Evolutionary conservation across 2,113 vertebrate genomes (phyloP).

Genomic region (Pardalotus punctatus): DNA sequence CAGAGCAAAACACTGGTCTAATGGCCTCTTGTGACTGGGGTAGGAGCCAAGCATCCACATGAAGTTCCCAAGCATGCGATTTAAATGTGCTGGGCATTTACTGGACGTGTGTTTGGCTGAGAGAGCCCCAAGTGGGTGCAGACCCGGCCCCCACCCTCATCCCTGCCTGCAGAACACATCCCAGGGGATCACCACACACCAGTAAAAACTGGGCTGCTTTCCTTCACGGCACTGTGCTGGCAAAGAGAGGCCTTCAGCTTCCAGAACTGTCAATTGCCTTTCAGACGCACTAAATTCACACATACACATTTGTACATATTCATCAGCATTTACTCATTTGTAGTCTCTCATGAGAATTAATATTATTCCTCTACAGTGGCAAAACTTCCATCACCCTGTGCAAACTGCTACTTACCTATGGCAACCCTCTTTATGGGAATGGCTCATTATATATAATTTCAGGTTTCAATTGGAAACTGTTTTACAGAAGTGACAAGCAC

Average conservation of each 20-base stretch:
- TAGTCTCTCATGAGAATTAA: constrained; percentile 38
- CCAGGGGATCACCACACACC: rapidly evolving
- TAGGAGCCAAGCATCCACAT: background rate
- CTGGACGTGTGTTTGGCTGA: rapidly evolving
- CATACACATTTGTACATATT: background rate
- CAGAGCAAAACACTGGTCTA: background rate
- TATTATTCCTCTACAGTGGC: background rate
- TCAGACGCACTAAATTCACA: background rate
- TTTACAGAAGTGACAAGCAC: constrained; percentile 24
- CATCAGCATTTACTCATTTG: constrained; percentile 23
- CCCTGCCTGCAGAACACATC: rapidly evolving
- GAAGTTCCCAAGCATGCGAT: background rate
- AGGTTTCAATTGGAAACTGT: constrained; percentile 23
- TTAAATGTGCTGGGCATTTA: background rate
- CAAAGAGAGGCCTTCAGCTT: background rate
- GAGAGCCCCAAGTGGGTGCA: rapidly evolving
- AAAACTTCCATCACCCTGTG: constrained; percentile 15
- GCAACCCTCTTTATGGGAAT: background rate
- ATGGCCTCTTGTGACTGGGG: background rate
- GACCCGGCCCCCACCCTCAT: background rate
- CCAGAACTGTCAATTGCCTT: constrained; percentile 1
- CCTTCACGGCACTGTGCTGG: background rate
- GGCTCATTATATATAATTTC: constrained; percentile 37
- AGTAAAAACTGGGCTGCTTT: background rate
- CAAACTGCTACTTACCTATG: background rate